Evolutionary conservation across 2,888 invertebrate genomes (phyloP).

Genomic region (Agrilus mali): DNA sequence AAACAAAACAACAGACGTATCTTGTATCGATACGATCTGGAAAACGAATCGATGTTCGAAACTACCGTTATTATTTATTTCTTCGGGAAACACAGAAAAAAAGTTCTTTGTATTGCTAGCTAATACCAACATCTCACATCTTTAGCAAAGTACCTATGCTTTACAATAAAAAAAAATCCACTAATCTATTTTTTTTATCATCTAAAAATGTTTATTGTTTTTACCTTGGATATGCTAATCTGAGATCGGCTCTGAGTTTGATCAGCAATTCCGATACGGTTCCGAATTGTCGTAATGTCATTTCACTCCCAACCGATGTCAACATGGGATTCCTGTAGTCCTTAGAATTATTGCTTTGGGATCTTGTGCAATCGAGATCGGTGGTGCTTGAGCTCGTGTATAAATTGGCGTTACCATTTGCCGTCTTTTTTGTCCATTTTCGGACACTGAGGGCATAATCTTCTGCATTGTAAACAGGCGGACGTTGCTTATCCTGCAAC

Average conservation of each 20-base stretch:
- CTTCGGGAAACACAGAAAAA: too few relatives aligned
- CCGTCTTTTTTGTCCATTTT: conserved; percentile 62
- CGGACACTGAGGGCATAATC: conserved; percentile 71
- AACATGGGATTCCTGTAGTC: conserved; percentile 53
- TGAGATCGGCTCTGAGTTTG: conserved; percentile 74
- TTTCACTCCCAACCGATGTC: conserved; percentile 59
- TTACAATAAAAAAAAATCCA: too few relatives aligned
- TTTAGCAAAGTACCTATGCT: too few relatives aligned
- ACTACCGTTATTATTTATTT: too few relatives aligned
- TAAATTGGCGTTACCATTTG: conserved; percentile 29
- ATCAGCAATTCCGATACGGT: conserved; percentile 78
- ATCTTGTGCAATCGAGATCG: conserved; percentile 21
- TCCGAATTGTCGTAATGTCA: conserved; percentile 77
- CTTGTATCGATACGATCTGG: too few relatives aligned
- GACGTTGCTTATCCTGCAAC: conserved; percentile 65
- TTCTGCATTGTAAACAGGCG: conserved; percentile 83
- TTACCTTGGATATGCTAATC: conserved; percentile 80
- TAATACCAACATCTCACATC: too few relatives aligned
- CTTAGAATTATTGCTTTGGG: conserved; percentile 23
- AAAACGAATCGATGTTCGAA: too few relatives aligned
- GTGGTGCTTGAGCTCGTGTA: conserved; percentile 21
- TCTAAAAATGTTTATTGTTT: too few relatives aligned
- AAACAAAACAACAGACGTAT: too few relatives aligned
- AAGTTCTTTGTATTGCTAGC: too few relatives aligned
- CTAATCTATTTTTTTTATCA: too few relatives aligned